These are phyloP conservation scores for Zingel zingel DNA, from an alignment of 2,113 vertebrate genomes.

Conservation along the genomic window DNA sequence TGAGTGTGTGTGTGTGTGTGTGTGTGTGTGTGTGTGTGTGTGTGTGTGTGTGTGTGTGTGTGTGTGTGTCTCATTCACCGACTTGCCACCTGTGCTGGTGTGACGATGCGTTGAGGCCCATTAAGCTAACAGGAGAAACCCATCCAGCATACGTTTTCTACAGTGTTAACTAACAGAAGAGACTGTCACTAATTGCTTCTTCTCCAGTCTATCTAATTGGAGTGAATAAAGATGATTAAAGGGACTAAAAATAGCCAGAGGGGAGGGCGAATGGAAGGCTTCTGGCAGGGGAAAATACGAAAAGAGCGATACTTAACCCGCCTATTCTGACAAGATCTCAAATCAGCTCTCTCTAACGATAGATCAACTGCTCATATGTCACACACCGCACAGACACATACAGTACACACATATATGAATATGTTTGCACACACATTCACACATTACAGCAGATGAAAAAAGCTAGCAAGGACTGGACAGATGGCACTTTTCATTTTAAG, in stretches of 20 bases:
- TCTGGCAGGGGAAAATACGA: constrained; percentile 56
- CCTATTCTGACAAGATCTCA: constrained; percentile 64
- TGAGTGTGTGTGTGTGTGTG: constrained; percentile 8
- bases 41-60: constrained; percentile 19
- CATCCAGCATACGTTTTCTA: constrained; percentile 68
- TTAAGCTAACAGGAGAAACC: constrained; percentile 80
- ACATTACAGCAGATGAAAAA: constrained; percentile 2
- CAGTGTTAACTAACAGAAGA: constrained; percentile 76
- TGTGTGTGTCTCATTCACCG: constrained; percentile 30
- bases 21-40: constrained; percentile 24
- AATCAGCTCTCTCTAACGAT: constrained; percentile 62
- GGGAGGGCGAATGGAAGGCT: constrained; percentile 62
- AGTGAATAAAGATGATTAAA: constrained; percentile 87
- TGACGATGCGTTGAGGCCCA: constrained; percentile 75
- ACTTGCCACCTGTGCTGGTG: constrained; percentile 72
- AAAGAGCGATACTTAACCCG: constrained; percentile 63
- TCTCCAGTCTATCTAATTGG: constrained; percentile 83
- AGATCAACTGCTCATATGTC: constrained; percentile 51
- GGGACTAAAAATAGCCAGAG: constrained; percentile 81
- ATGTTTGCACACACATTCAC: background rate
- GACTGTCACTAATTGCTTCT: constrained; percentile 82
- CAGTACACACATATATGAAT: background rate
- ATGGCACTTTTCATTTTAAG: constrained; percentile 2
- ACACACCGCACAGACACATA: constrained; percentile 15
- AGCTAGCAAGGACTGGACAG: background rate